These are phyloP conservation scores for Kryptopterus vitreolus DNA, from an alignment of 2,797 vertebrate genomes.

Conservation along the genomic window DNA sequence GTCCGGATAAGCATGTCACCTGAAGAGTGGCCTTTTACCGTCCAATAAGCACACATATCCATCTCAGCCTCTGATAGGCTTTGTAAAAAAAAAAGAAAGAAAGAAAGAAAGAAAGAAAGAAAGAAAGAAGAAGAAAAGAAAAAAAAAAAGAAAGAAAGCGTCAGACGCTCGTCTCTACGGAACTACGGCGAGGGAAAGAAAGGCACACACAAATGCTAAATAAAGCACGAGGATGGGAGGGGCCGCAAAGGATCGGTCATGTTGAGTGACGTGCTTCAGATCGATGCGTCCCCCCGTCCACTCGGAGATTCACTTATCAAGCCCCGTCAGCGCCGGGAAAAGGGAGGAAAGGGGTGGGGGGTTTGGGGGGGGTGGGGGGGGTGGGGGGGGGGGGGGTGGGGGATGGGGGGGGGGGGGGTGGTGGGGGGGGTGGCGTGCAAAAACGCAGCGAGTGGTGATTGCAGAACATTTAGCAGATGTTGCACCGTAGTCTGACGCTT, in stretches of 20 bases:
- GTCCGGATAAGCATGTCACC: constrained; percentile 90
- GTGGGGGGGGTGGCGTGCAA: too few relatives aligned
- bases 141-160: too few relatives aligned
- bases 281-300: constrained; percentile 85
- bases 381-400: too few relatives aligned
- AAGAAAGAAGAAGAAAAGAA: too few relatives aligned
- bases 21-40: constrained; percentile 94
- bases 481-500: constrained; percentile 35
- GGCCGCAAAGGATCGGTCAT: constrained; percentile 78
- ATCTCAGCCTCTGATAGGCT: constrained; percentile 86
- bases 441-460: constrained; percentile 83
- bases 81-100: too few relatives aligned
- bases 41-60: constrained; percentile 97
- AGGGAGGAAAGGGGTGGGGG: too few relatives aligned
- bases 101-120: too few relatives aligned
- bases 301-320: constrained; percentile 88
- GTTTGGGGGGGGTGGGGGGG: too few relatives aligned
- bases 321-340: constrained; percentile 80
- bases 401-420: too few relatives aligned
- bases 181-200: constrained; percentile 70
- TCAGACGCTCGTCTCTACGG: constrained; percentile 71
- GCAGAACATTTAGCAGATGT: constrained; percentile 78
- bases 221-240: constrained; percentile 65
- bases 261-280: constrained; percentile 88
- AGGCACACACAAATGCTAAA: constrained; percentile 79